Conservation (phyloP, 1,140 invertebrate species). For the Atta colombica region DNA sequence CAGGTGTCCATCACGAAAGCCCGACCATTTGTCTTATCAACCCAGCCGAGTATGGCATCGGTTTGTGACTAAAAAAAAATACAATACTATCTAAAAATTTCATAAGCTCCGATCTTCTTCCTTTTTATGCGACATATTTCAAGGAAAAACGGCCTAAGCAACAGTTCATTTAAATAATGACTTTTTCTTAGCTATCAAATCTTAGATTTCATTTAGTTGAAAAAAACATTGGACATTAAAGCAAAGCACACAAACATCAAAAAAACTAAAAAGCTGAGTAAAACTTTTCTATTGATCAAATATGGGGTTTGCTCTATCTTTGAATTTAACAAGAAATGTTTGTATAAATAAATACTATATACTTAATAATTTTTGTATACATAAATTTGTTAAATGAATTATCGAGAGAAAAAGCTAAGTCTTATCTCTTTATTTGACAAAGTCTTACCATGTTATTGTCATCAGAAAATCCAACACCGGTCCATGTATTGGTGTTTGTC, state of each 20-base stretch:
- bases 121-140: background rate
- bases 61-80: conserved; percentile 89
- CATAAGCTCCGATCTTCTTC: background rate
- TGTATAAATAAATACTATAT: too few species aligned
- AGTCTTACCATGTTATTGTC: conserved; percentile 93
- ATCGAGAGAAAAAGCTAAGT: background rate
- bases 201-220: background rate
- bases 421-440: background rate
- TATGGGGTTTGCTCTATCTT: too few species aligned
- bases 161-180: too few species aligned
- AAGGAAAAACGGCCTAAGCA: background rate
- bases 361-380: too few species aligned
- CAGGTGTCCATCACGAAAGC: conserved; percentile 96
- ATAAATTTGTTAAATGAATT: background rate
- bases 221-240: background rate
- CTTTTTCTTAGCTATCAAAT: too few species aligned
- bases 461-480: conserved; percentile 96
- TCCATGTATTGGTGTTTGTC: conserved; percentile 94
- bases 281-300: too few species aligned
- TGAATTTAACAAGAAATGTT: too few species aligned
- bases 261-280: too few species aligned
- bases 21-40: conserved; percentile 91
- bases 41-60: conserved; percentile 95
- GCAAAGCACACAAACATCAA: too few species aligned
- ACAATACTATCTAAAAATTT: background rate